Percentiles rank a stretch among this genome's conserved stretches.
Evolutionary conservation across 1,140 invertebrate genomes (phyloP).

Genomic region (fruit fly (Drosophila melanogaster)): Release_6_plus_ISO1_MT NT_033777.3:10590501-10591000

Average conservation of each 20-base stretch:
- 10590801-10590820: conserved; percentile 27
- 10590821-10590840: conserved; percentile 76
- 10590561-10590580: conserved; percentile 59
- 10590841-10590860: conserved; percentile 56
- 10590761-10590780: conserved; percentile 39
- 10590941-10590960: conserved; percentile 50
- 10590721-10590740: conserved; percentile 42
- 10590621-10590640: conserved; percentile 81
- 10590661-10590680: conserved; percentile 66
- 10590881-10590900: conserved; percentile 79
- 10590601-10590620: conserved; percentile 27
- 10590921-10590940: conserved; percentile 9
- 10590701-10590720: conserved; percentile 36
- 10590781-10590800: conserved; percentile 28
- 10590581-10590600: conserved; percentile 36
- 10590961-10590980: conserved; percentile 59
- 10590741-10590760: conserved; percentile 58
- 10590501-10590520: conserved; percentile 20
- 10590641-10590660: conserved; percentile 63
- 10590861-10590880: conserved; percentile 5
- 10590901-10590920: conserved; percentile 44
- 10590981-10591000: not conserved
- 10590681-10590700: conserved; percentile 10
- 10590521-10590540: conserved; percentile 16
- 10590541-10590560: conserved; percentile 1